Evolutionary conservation across 2,797 vertebrate genomes (phyloP), one percentile per base, ranked within the genome.

Genomic region (Pipistrellus pygmaeus): DNA sequence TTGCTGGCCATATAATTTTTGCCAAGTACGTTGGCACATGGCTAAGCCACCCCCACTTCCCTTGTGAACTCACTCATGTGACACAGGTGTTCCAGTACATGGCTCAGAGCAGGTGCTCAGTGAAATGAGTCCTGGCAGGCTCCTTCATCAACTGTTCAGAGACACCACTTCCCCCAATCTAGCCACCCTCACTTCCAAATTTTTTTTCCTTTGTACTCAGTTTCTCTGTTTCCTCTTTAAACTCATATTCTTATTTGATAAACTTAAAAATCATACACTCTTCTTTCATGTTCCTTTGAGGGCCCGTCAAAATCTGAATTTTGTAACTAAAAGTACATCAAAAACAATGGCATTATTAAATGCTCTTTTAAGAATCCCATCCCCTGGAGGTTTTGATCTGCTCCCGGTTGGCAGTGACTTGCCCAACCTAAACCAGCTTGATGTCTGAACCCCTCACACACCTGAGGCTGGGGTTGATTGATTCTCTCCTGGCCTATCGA

Each of bases 241-340:
- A 73, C 55, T 78, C 48, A 1, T 44, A 15, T 48, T 38, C 53
- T 78, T 60, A 73, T 92, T 93, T 32, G 81, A 69, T 64, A 77
- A 95, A 81, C 46, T 68, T 82, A 88, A 77, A 88, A 71, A 35
- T 80, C 25, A 80, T 21, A 93, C 8, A 38, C 18, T 38, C 35
- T 92, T 88, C 71, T 93, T 72, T 88, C 20, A 44, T 76, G 32
- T 44, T 55, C 66, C 71, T 92, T 95, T 76, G 84, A 88, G 85
- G 92, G 93, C 88, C 46, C 48, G 86, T 86, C 71, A 84, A 84
- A 75, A 92, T 86, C 71, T 93, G 75, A 93, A 46, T 91, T 78
- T 94, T 48, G 51, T 64, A 53, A 71, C 78, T 85, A 93, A 32
- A 90, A 89, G 51, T 30, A 62, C 55, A 77, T 91, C 62, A 89